Evolutionary conservation across 1,140 invertebrate species (phyloP), one percentile per base, ranked within the genome.

Genomic region (Tenebrio molitor): DNA sequence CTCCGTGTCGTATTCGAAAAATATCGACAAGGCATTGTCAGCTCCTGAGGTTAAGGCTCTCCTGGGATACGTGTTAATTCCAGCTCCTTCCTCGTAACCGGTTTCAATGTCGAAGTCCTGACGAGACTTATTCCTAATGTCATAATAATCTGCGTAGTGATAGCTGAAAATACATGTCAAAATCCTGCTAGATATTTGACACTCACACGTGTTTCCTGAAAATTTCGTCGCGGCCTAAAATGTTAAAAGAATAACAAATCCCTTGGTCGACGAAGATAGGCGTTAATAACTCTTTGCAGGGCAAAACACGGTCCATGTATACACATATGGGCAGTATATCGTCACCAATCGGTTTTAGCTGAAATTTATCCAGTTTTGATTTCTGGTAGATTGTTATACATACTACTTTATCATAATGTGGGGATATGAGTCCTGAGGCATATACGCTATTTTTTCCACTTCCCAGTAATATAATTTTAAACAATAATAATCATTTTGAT

Each of bases 11-110:
- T 5, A 25, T 6, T 29, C 19, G 12, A 58, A 58, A 58, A 25
- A 29, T 14, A 58, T 17, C 36, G 82, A 81, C 33, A 87, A 78
- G 6, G 83, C 84, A 72, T 83, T 82, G 2, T 79, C 77, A 1
- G 80, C 80, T 10, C 86, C 86, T 5, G 86, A 81, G 17, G 83
- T 81, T 1, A 85, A 74, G 3, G 85, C 84, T 17, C 86, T 76
- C 44, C 83, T 79, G 0, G 86, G 86, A 79, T 85, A 87, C 0
- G 84, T 79, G 10, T 87, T 80, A 19, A 84, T 74, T 0, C 78
- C 77, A n/a, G 82, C 81, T 39, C 80, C 72, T 1, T 81, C 69
- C n/a, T 14, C 21, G 72, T 83, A 87, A 0, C 86, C 86, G 16
- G 80, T 73, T 19, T 85, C 84, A 23, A 85, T 69, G 4, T 80